Evolutionary conservation across 2,888 invertebrate genomes (phyloP).

Genomic region (Pyrgus malvae): DNA sequence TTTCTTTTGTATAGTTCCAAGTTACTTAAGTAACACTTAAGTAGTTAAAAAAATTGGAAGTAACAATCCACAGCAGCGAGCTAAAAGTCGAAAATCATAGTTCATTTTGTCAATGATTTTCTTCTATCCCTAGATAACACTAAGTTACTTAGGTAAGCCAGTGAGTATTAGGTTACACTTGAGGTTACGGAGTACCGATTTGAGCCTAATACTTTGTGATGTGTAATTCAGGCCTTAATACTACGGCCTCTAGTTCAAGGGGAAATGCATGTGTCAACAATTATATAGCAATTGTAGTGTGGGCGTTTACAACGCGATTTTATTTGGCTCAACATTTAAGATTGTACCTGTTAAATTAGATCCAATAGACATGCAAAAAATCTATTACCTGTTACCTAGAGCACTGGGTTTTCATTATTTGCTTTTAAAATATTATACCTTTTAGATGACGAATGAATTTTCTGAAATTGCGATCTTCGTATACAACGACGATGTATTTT

Average conservation of each 20-base stretch:
- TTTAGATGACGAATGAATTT: too few relatives aligned
- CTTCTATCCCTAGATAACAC: neutral
- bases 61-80: too few relatives aligned
- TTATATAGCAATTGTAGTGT: conserved; percentile 17
- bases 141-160: conserved; percentile 14
- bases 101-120: neutral
- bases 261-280: conserved; percentile 24
- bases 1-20: too few relatives aligned
- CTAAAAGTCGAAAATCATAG: too few relatives aligned
- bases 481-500: neutral
- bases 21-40: too few relatives aligned
- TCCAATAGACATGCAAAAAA: conserved; percentile 11
- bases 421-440: too few relatives aligned
- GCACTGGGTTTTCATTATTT: neutral
- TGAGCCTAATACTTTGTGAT: conserved; percentile 25
- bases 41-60: too few relatives aligned
- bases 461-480: neutral
- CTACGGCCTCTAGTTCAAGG: conserved; percentile 25
- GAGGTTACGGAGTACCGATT: conserved; percentile 15
- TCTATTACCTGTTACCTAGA: conserved; percentile 1
- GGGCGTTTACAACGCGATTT: conserved; percentile 13
- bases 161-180: conserved; percentile 22
- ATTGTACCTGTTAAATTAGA: conserved; percentile 9
- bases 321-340: conserved; percentile 9
- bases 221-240: conserved; percentile 14